A percentile compares a stretch with the other conserved stretches of the same genome.
Evolutionary conservation across 2,113 vertebrate species (phyloP).

Genomic region (Scytalopus superciliaris): DNA sequence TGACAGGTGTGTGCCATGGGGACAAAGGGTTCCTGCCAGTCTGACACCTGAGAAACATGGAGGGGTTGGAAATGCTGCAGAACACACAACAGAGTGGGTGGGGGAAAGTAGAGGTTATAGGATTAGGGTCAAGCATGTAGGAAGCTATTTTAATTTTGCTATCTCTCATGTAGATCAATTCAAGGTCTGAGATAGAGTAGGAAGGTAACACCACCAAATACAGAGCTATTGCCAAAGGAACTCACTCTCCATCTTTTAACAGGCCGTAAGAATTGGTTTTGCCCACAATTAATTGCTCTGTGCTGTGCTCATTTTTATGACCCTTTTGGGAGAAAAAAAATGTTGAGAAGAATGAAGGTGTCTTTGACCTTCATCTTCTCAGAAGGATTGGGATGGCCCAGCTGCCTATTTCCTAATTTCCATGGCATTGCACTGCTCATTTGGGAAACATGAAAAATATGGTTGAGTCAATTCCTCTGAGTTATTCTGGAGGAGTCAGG

Average conservation of each 20-base stretch:
- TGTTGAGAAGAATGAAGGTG: background rate
- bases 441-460: conserved; percentile 68
- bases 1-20: background rate
- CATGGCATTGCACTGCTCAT: conserved; percentile 41
- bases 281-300: background rate
- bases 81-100: background rate
- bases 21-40: background rate
- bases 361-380: conserved; percentile 63
- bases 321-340: background rate
- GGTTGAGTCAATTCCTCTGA: conserved; percentile 19
- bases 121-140: background rate
- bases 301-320: conserved; percentile 10
- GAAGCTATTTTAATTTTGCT: background rate
- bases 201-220: background rate
- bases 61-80: background rate
- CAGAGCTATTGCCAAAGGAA: background rate
- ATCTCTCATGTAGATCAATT: accelerated
- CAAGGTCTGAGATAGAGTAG: accelerated
- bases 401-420: conserved; percentile 58
- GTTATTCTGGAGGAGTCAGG: conserved; percentile 35
- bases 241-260: background rate
- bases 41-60: accelerated
- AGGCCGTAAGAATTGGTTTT: background rate
- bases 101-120: background rate
- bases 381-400: conserved; percentile 28